Evolutionary conservation across 2,113 vertebrate species (phyloP).

Genomic region (Gymnogyps californianus): DNA sequence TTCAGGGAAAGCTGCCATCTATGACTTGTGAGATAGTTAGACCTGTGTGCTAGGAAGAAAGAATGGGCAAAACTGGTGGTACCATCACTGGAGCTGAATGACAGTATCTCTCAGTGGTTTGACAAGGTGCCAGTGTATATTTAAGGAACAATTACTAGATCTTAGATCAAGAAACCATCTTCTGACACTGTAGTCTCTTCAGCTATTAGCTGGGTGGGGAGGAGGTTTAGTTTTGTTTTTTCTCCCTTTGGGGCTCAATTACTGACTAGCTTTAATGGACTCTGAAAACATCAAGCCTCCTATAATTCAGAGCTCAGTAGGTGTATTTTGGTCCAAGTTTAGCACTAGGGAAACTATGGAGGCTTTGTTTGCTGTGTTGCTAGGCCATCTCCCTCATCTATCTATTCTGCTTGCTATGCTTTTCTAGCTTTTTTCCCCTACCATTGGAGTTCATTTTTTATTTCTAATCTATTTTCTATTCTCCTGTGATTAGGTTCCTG

Average conservation of each 20-base stretch:
- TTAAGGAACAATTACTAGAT: background rate
- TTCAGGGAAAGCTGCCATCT: background rate
- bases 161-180: background rate
- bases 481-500: background rate
- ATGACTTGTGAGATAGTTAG: background rate
- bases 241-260: background rate
- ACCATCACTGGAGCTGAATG: background rate
- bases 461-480: slow-evolving; percentile 15
- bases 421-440: background rate
- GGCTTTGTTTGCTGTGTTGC: background rate
- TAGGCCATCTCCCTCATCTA: background rate
- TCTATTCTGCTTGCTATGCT: background rate
- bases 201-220: background rate
- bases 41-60: background rate
- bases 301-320: background rate
- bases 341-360: background rate
- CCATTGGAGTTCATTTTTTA: background rate
- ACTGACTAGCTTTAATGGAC: background rate
- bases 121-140: background rate
- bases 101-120: background rate
- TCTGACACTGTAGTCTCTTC: background rate
- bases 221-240: background rate
- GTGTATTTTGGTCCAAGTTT: background rate
- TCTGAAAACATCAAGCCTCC: background rate
- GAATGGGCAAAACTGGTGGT: background rate